These are phyloP conservation scores for Neotoma lepida DNA, from an alignment of 2,113 vertebrate species.

Conservation along the genomic window DNA sequence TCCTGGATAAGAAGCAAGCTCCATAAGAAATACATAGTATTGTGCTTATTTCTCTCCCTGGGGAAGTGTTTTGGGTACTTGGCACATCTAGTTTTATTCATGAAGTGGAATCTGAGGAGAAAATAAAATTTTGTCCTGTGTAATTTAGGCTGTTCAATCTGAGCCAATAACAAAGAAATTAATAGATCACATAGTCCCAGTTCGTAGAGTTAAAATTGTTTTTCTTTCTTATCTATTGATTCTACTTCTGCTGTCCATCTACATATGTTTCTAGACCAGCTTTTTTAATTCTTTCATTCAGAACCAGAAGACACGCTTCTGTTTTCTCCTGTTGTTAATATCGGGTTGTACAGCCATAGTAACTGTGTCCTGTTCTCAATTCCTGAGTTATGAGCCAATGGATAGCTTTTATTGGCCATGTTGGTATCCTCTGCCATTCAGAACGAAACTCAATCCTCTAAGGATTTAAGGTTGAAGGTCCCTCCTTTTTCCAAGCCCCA, in stretches of 20 bases:
- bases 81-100: conserved; percentile 34
- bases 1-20: background rate
- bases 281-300: conserved; percentile 45
- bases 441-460: conserved; percentile 42
- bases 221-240: conserved; percentile 21
- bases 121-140: conserved; percentile 52
- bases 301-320: background rate
- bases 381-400: background rate
- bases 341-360: background rate
- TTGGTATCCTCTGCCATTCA: conserved; percentile 68
- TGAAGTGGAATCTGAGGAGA: conserved; percentile 10
- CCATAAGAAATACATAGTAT: background rate
- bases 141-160: conserved; percentile 52
- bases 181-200: conserved; percentile 20
- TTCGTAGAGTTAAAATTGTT: conserved; percentile 49
- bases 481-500: conserved; percentile 49
- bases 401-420: conserved; percentile 41
- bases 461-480: conserved; percentile 55
- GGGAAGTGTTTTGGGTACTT: background rate
- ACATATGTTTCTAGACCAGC: background rate
- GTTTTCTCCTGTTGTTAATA: background rate
- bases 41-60: background rate
- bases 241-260: background rate
- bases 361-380: background rate
- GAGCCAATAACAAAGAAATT: conserved; percentile 50